Evolutionary conservation across 2,113 vertebrate species (phyloP).

Genomic region (Myotis brandtii): DNA sequence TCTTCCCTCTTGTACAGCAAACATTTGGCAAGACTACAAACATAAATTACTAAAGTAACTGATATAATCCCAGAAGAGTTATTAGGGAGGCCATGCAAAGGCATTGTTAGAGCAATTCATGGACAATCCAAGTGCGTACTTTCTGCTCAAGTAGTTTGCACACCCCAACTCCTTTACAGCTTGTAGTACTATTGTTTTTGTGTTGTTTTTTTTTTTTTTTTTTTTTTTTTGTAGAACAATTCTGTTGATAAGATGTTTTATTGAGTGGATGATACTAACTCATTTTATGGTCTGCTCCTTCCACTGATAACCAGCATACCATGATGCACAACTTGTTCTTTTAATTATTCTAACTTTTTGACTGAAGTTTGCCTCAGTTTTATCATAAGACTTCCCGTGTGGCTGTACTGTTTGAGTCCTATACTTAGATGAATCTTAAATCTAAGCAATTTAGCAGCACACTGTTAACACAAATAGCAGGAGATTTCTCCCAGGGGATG

Average conservation of each 20-base stretch:
- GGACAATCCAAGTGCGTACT: background rate
- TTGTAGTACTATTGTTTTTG: background rate
- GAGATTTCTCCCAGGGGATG: background rate
- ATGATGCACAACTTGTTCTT: background rate
- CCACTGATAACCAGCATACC: background rate
- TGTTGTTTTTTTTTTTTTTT: background rate
- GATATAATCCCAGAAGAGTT: background rate
- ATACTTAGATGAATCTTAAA: background rate
- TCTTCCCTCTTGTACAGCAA: background rate
- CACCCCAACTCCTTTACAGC: background rate
- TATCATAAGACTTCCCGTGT: background rate
- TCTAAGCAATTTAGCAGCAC: background rate
- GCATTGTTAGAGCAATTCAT: constrained; percentile 3
- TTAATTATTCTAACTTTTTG: constrained; percentile 40
- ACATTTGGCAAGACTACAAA: background rate
- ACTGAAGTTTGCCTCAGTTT: constrained; percentile 7
- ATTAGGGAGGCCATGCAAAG: background rate
- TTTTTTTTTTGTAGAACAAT: background rate
- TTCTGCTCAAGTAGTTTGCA: background rate
- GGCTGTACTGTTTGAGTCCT: background rate
- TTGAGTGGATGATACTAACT: constrained; percentile 5
- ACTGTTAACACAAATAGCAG: background rate
- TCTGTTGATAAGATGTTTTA: constrained; percentile 17
- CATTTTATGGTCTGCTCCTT: constrained; percentile 12
- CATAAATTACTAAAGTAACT: background rate